Conservation (phyloP, 2,797 vertebrate genomes). For the Aselliscus stoliczkanus region DNA sequence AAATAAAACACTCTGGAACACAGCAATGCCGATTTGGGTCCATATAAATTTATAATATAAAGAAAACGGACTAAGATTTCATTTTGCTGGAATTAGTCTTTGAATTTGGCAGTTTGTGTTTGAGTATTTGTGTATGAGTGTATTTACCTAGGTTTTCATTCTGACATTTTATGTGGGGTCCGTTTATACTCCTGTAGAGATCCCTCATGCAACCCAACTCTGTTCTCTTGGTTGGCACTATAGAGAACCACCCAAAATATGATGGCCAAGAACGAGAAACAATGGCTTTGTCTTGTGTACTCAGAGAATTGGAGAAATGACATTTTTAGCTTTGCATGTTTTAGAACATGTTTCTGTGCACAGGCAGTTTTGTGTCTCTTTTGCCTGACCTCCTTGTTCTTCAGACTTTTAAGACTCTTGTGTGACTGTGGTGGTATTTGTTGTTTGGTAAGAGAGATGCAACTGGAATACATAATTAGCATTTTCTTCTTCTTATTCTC, state of each 20-base stretch:
- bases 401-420: neutral
- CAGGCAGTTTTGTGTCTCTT: neutral
- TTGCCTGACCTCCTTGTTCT: neutral
- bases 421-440: neutral
- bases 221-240: neutral
- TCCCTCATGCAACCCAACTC: neutral
- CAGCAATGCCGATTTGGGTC: neutral
- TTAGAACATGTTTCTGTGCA: neutral
- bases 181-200: neutral
- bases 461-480: neutral
- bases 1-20: neutral
- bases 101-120: neutral
- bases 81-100: neutral
- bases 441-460: neutral
- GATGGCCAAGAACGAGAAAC: neutral
- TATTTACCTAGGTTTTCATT: neutral
- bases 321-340: neutral
- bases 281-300: neutral
- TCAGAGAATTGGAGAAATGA: neutral
- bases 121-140: neutral
- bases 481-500: constrained; percentile 15
- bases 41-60: neutral
- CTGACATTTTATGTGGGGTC: neutral
- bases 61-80: neutral
- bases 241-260: neutral